phyloP scores from a whole-genome alignment of 2,888 invertebrate species.

The Falcaria lacertinaria region DNA sequence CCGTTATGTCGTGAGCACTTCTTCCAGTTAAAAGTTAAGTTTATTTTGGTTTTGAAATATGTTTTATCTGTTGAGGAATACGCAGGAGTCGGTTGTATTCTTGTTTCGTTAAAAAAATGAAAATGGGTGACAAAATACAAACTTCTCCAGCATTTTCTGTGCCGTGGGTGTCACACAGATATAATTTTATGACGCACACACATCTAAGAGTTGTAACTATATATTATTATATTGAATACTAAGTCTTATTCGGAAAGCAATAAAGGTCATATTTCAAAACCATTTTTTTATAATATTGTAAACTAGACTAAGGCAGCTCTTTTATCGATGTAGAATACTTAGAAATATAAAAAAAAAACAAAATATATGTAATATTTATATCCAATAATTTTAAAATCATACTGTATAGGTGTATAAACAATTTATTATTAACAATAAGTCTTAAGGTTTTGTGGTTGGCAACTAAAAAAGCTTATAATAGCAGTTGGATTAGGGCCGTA shows the following conservation, averaged over 20 bases:
- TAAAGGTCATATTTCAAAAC: background rate
- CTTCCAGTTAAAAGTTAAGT: constrained; percentile 36
- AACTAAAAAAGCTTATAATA: too few relatives aligned
- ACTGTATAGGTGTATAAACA: constrained; percentile 10
- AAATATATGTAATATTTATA: constrained; percentile 10
- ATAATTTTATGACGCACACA: too few relatives aligned
- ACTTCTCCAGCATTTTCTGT: too few relatives aligned
- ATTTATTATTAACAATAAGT: constrained; percentile 5
- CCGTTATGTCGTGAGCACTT: constrained; percentile 28
- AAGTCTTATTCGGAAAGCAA: too few relatives aligned
- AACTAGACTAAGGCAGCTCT: background rate
- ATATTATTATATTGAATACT: too few relatives aligned
- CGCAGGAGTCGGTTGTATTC: too few relatives aligned
- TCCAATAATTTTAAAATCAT: constrained; percentile 3
- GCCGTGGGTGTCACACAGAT: too few relatives aligned
- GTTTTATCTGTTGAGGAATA: background rate
- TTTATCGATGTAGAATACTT: background rate
- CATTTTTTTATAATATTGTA: background rate
- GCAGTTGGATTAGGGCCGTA: too few relatives aligned
- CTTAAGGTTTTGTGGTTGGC: background rate
- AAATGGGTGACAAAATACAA: too few relatives aligned
- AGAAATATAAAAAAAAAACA: background rate
- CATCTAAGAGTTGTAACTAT: too few relatives aligned
- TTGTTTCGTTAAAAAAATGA: too few relatives aligned
- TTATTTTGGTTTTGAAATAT: constrained; percentile 7